Conservation (phyloP, 2,888 invertebrate species). For the Spodoptera picta region DNA sequence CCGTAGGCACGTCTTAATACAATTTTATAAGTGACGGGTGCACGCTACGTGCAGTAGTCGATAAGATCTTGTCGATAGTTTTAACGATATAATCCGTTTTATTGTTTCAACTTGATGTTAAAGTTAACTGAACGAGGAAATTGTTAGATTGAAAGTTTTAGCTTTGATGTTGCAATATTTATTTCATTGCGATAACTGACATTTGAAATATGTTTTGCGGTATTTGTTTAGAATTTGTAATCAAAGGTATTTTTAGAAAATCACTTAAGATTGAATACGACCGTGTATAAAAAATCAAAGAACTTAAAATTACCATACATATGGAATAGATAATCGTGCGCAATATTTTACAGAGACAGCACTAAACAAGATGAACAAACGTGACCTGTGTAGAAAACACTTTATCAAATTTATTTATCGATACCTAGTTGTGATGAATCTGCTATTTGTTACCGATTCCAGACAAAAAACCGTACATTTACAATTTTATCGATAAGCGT, state of each 20-base stretch:
- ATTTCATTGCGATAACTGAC: no score
- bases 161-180: no score
- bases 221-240: no score
- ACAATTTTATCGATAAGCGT: slow-evolving; percentile 50
- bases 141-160: no score
- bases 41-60: slow-evolving; percentile 54
- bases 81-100: slow-evolving; percentile 20
- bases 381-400: slow-evolving; percentile 22
- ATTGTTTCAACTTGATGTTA: slow-evolving; percentile 8
- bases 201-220: no score
- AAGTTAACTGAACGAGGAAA: neutral
- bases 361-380: slow-evolving; percentile 30
- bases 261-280: neutral
- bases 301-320: slow-evolving; percentile 7
- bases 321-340: slow-evolving; percentile 26
- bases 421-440: slow-evolving; percentile 26
- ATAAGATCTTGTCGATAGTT: slow-evolving; percentile 53
- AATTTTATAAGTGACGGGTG: slow-evolving; percentile 80
- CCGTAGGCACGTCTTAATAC: slow-evolving; percentile 82
- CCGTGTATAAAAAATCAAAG: neutral
- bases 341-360: slow-evolving; percentile 9
- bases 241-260: no score
- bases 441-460: slow-evolving; percentile 23
- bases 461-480: slow-evolving; percentile 26
- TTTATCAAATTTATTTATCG: slow-evolving; percentile 29